phyloP scores from a whole-genome alignment of 2,113 vertebrate species.

The Myotis davidii region DNA sequence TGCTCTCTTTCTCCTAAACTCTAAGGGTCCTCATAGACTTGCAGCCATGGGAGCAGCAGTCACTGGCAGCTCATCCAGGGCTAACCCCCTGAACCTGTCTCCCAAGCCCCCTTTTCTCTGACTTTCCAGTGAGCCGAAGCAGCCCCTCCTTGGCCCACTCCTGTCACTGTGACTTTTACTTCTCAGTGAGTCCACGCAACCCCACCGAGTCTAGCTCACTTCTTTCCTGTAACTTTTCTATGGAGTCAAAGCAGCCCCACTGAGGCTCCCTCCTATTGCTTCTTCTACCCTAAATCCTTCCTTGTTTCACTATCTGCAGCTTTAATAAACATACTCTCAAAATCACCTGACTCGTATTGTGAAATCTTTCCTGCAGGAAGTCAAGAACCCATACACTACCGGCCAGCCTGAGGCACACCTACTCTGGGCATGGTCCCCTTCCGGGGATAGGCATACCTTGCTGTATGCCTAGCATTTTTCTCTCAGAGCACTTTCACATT shows the following conservation, averaged over 20 bases:
- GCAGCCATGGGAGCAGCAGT: background rate
- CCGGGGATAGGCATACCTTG: background rate
- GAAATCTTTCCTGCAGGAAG: background rate
- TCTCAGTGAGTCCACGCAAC: background rate
- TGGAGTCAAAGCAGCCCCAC: background rate
- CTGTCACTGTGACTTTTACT: background rate
- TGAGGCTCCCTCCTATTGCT: background rate
- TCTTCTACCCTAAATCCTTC: background rate
- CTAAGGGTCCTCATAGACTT: background rate
- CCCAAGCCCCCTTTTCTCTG: background rate
- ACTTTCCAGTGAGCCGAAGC: background rate
- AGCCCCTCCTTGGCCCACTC: background rate
- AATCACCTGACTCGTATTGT: background rate
- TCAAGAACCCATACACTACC: background rate
- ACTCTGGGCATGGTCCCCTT: background rate
- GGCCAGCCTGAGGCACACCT: background rate
- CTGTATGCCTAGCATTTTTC: background rate
- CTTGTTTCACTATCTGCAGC: background rate
- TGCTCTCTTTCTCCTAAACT: background rate
- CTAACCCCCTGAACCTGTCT: background rate
- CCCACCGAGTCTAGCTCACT: background rate
- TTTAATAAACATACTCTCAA: background rate
- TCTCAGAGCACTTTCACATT: background rate
- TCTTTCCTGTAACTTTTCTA: background rate
- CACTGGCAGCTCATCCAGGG: background rate